phyloP scores from a whole-genome alignment of 2,888 invertebrate genomes.

The Homarus gammarus region DNA sequence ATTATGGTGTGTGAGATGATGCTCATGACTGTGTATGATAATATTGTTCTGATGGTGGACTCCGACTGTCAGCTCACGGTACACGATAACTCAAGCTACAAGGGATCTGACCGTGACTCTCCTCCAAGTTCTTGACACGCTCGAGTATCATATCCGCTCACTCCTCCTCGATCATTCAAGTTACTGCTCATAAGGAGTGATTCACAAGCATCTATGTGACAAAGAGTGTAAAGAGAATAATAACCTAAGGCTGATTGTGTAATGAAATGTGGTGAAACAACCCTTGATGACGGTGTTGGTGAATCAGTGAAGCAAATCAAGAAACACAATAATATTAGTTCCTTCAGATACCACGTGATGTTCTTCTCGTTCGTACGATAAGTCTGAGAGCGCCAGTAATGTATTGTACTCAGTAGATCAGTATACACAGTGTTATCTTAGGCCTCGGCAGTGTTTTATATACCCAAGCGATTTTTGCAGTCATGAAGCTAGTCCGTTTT shows the following conservation, averaged over 20 bases:
- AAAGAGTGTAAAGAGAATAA: not conserved
- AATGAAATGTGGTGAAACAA: not conserved
- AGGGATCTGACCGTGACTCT: not conserved
- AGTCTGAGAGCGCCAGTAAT: not conserved
- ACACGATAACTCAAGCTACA: not conserved
- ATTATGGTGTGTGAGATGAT: not conserved
- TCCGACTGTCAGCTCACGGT: not conserved
- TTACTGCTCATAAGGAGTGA: not conserved
- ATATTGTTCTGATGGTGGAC: not conserved
- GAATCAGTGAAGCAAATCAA: not conserved
- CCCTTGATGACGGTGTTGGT: not conserved
- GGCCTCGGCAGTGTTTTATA: too few relatives aligned
- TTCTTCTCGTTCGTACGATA: not conserved
- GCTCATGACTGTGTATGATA: not conserved
- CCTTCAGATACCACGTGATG: not conserved
- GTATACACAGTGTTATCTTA: too few relatives aligned
- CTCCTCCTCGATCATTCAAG: not conserved
- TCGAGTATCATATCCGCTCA: not conserved
- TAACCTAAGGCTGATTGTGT: not conserved
- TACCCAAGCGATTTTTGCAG: too few relatives aligned
- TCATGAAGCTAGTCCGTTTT: too few relatives aligned
- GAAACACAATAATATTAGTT: not conserved
- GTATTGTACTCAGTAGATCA: not conserved
- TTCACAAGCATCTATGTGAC: not conserved
- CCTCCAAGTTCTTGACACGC: not conserved